Conservation (phyloP, 2,797 vertebrate species). For the Acrossocheilus wenchowensis region DNA sequence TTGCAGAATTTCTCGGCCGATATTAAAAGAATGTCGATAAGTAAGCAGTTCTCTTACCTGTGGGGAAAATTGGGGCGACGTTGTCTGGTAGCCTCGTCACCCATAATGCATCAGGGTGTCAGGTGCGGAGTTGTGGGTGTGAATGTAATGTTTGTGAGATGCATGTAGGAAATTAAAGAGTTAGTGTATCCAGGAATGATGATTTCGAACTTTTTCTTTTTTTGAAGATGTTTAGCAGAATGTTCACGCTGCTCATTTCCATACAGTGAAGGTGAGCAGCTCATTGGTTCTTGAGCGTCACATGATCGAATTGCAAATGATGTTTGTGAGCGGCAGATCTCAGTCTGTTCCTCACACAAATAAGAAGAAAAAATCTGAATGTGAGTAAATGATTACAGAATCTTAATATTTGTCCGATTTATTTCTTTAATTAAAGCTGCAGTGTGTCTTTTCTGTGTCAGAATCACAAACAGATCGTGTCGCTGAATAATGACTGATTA, state of each 20-base stretch:
- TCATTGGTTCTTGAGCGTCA: not conserved
- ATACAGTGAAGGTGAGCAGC: not conserved
- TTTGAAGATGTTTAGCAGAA: not conserved
- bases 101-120: slow-evolving; percentile 34
- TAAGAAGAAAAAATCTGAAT: not conserved
- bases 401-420: not conserved
- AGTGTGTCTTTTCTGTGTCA: not conserved
- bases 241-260: slow-evolving; percentile 2
- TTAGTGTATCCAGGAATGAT: not conserved
- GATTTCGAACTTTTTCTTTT: too few species aligned
- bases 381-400: not conserved
- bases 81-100: slow-evolving; percentile 30
- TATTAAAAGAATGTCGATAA: slow-evolving; percentile 69
- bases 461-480: not conserved
- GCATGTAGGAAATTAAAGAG: not conserved
- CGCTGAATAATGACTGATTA: not conserved
- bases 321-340: not conserved
- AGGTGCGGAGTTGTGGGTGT: not conserved
- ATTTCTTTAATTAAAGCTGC: not conserved
- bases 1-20: slow-evolving; percentile 65
- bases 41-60: slow-evolving; percentile 67
- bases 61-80: slow-evolving; percentile 9
- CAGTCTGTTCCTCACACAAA: not conserved
- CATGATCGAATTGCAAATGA: not conserved
- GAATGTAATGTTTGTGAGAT: not conserved